Evolutionary conservation across 2,113 vertebrate species (phyloP).

Genomic region (Suricata suricatta): DNA sequence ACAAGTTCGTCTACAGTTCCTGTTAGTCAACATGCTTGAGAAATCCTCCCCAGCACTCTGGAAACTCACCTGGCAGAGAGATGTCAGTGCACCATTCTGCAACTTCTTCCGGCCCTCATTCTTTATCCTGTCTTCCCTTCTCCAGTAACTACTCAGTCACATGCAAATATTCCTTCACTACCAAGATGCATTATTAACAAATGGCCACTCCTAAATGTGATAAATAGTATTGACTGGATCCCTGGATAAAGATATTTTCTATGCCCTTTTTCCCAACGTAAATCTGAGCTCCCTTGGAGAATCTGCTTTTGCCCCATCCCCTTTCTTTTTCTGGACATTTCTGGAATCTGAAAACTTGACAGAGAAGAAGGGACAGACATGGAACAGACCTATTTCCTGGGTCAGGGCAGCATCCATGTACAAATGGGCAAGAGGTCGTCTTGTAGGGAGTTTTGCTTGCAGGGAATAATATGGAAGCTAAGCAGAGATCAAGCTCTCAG

Average conservation of each 20-base stretch:
- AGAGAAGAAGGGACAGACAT: background rate
- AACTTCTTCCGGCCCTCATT: background rate
- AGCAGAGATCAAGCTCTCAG: background rate
- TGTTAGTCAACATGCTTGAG: background rate
- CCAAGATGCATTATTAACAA: background rate
- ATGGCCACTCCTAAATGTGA: background rate
- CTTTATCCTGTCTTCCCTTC: background rate
- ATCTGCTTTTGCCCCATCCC: background rate
- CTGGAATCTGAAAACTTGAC: background rate
- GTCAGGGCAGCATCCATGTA: background rate
- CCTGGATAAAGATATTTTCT: background rate
- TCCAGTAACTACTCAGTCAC: background rate
- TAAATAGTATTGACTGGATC: background rate
- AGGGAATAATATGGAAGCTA: background rate
- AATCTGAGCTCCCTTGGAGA: background rate
- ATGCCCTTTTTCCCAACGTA: background rate
- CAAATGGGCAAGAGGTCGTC: background rate
- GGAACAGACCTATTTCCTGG: background rate
- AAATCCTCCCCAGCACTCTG: background rate
- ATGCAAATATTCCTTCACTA: background rate
- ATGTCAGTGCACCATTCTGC: too few species aligned
- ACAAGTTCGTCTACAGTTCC: background rate
- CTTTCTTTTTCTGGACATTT: background rate
- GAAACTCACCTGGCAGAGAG: background rate
- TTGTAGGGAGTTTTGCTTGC: too few species aligned